Evolutionary conservation across 2,888 invertebrate species (phyloP), one percentile per base, ranked within the genome.

Genomic region (Agrotis ipsilon): DNA sequence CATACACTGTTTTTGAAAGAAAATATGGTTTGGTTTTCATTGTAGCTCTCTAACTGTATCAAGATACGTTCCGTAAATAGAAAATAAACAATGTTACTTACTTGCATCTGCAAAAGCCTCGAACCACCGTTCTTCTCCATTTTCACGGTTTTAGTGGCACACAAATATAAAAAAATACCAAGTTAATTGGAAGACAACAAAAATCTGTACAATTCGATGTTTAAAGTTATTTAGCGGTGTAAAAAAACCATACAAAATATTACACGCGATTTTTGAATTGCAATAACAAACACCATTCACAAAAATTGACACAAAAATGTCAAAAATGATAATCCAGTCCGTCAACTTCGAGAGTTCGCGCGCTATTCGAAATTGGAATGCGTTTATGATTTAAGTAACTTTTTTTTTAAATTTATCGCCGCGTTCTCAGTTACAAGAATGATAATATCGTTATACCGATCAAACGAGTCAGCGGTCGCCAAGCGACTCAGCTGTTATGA

Each of bases 91-190:
- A n/a, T 19, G n/a, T 55, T 46, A 82, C 90, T 89, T 85, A 95
- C 96, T 93, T 96, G 95, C 94, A 96, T 96, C 81, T 96, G 95
- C 87, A 96, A 85, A 45, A 96, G 91, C 81, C 92, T 90, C 63
- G 96, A 96, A 45, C 94, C 94, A 68, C 92, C 92, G 66, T 84
- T 91, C 73, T 92, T 95, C 87, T 96, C 96, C 96, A 96, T 96
- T 77, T 81, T 89, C 68, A 58, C 7, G 52, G 66, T 57, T 68
- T 70, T 45, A 72, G 32, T 66, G 69, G 73, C 81, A 87, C 87
- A 87, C 83, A 77, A 85, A 73, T 78, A 80, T 81, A 86, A 81
- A 45, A 39, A 76, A 76, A 55, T 45, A 72, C 75, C 19, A 43
- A 72, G n/a, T 54, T 62, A 84, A 88, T 80, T 87, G 85, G 89